phyloP scores from a whole-genome alignment of 2,113 vertebrate species.

The Lepus timidus region DNA sequence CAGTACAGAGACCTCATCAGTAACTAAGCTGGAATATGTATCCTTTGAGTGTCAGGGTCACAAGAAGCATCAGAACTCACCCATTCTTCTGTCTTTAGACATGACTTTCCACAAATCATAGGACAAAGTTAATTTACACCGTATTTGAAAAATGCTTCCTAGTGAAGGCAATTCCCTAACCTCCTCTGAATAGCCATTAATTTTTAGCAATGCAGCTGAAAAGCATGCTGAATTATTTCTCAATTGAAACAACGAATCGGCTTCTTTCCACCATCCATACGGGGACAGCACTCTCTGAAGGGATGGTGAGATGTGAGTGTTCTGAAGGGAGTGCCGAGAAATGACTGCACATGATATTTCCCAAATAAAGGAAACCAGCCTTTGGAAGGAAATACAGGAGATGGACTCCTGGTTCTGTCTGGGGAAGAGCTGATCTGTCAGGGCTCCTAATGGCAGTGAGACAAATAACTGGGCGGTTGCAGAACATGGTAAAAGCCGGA shows the following conservation, averaged over 20 bases:
- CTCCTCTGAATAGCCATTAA: slow-evolving; percentile 18
- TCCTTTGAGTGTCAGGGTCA: neutral
- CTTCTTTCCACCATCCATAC: neutral
- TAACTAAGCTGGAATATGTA: neutral
- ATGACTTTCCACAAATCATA: slow-evolving; percentile 57
- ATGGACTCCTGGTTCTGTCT: rapidly evolving
- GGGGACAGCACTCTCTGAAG: slow-evolving; percentile 3
- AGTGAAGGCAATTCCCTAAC: slow-evolving; percentile 35
- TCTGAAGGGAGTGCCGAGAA: neutral
- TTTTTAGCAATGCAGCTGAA: slow-evolving; percentile 50
- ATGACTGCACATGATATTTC: rapidly evolving
- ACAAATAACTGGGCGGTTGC: neutral
- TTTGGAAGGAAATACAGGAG: neutral
- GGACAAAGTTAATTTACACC: slow-evolving; percentile 56
- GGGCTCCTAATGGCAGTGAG: rapidly evolving
- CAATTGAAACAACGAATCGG: slow-evolving; percentile 46
- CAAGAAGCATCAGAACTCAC: slow-evolving; percentile 31
- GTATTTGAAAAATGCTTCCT: slow-evolving; percentile 63
- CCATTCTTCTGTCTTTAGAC: slow-evolving; percentile 40
- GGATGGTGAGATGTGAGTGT: neutral
- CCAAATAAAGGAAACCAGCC: neutral
- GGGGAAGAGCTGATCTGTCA: neutral
- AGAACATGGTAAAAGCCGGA: too few species aligned
- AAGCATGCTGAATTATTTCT: slow-evolving; percentile 51
- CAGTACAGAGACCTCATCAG: neutral